Evolutionary conservation across 2,888 invertebrate species (phyloP), one percentile per base, ranked within the genome.

Genomic region (Macropis europaea): DNA sequence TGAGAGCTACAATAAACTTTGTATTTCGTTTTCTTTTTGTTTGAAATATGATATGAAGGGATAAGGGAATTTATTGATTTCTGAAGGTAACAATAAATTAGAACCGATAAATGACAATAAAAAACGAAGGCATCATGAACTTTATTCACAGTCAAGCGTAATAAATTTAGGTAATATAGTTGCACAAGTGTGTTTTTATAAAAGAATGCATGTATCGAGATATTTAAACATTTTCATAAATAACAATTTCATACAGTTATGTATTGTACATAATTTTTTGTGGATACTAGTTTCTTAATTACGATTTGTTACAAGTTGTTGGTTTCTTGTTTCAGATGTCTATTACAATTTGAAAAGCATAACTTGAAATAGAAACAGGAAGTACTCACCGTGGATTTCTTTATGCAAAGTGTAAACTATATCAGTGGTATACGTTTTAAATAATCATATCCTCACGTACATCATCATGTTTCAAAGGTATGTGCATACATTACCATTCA

Each of bases 401-500:
- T 36, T n/a, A n/a, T 3, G 1, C n/a, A 0, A 38, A 45, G 0
- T 4, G 52, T 19, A 40, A 57, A n/a, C 3, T 17, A 13, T 2
- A 1, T 28, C 13, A 17, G 19, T 13, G 7, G 48, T 24, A 30
- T 13, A 45, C 1, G 24, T 22, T 17, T 43, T 11, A 4, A n/a
- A 19, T 3, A 22, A 48, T 6, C 4, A 11, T 6, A 9, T n/a
- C 2, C 1, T 22, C 3, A 32, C 5, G 15, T 9, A 24, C 4
- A 13, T 26, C 48, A 77, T 40, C 4, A 77, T 77, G 77, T 66
- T 73, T 59, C 62, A 76, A 32, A 50, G 77, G 77, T 73, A 36
- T 0, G 48, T 40, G 15, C 6, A 2, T 38, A 40, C 34, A 15
- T 36, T 22, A 9, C 40, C n/a, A n/a, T 30, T 43, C 6, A 22